phyloP scores from a whole-genome alignment of 1,140 invertebrate genomes.

The Teleogryllus occipitalis region DNA sequence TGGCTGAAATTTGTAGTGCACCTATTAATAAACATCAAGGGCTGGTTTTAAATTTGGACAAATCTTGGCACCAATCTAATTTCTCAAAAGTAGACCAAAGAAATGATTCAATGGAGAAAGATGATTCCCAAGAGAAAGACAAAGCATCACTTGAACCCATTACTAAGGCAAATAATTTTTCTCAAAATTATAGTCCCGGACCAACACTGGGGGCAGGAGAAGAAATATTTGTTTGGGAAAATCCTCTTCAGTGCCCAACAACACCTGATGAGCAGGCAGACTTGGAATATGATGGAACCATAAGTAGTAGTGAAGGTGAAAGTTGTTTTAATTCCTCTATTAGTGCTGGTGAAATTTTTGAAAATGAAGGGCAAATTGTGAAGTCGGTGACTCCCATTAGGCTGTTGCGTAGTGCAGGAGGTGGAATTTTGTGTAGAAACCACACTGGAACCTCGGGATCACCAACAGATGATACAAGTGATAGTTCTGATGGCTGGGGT shows the following conservation, averaged over 20 bases:
- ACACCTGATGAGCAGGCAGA: conserved; percentile 62
- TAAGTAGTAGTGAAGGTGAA: conserved; percentile 24
- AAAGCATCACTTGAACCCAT: background rate
- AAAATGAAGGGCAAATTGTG: conserved; percentile 37
- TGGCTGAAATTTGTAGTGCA: conserved; percentile 19
- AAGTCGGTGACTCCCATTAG: conserved; percentile 55
- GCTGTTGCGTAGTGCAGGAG: conserved; percentile 32
- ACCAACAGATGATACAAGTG: conserved; percentile 17
- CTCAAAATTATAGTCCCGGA: conserved; percentile 16
- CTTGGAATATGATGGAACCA: conserved; percentile 50
- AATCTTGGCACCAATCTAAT: conserved; percentile 3
- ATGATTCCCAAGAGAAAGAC: conserved; percentile 8
- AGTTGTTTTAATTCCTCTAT: background rate
- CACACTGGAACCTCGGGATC: background rate
- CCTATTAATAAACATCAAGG: background rate
- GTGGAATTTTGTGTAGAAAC: background rate
- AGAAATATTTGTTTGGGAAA: conserved; percentile 68
- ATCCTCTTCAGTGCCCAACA: conserved; percentile 52
- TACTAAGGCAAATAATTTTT: background rate
- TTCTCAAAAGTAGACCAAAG: background rate
- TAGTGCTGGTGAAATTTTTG: conserved; percentile 24
- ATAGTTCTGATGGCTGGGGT: conserved; percentile 22
- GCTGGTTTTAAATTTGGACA: conserved; percentile 17
- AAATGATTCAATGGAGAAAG: background rate
- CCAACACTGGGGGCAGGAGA: conserved; percentile 7